phyloP scores from a whole-genome alignment of 1,140 invertebrate genomes.

The Halictus rubicundus region DNA sequence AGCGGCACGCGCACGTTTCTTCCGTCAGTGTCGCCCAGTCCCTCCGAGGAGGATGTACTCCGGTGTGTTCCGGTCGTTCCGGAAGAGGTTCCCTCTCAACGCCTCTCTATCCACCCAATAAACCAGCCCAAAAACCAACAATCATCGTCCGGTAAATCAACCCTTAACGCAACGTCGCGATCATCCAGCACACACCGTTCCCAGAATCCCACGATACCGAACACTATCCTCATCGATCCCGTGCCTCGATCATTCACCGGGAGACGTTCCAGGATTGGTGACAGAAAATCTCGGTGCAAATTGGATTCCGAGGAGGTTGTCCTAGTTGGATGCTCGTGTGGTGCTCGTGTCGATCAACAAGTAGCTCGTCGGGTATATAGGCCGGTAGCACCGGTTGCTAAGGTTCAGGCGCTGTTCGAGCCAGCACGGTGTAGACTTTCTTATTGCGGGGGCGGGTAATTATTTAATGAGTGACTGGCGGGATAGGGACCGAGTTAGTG shows the following conservation, averaged over 20 bases:
- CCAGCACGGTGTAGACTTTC: too few species aligned
- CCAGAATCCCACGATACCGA: not conserved
- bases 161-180: not conserved
- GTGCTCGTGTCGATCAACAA: slow-evolving; percentile 39
- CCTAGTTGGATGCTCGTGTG: not conserved
- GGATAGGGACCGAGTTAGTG: too few species aligned
- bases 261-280: too few species aligned
- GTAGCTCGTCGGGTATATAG: slow-evolving; percentile 21
- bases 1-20: slow-evolving; percentile 42
- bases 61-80: not conserved
- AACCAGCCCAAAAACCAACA: not conserved
- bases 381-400: not conserved
- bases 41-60: slow-evolving; percentile 28
- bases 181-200: not conserved
- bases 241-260: not conserved
- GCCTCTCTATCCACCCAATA: not conserved
- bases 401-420: too few species aligned
- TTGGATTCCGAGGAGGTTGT: too few species aligned
- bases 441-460: too few species aligned
- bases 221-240: not conserved
- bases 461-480: too few species aligned
- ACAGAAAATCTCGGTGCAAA: too few species aligned
- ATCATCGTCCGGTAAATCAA: not conserved
- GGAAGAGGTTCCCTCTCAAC: not conserved
- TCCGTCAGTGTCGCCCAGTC: slow-evolving; percentile 42